Evolutionary conservation across 2,888 invertebrate genomes (phyloP).

Genomic region (Lucinisca nassula): DNA sequence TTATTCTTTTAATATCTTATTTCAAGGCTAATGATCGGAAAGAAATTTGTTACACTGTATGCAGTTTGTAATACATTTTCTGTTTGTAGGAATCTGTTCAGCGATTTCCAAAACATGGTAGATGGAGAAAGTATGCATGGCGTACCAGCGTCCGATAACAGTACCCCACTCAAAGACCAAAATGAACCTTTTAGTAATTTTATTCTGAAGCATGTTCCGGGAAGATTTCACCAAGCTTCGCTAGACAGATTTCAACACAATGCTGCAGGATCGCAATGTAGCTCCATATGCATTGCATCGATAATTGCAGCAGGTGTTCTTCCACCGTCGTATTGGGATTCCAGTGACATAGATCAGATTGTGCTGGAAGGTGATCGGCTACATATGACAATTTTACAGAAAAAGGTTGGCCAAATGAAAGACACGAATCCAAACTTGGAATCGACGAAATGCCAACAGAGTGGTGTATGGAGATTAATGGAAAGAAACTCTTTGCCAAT

Average conservation of each 20-base stretch:
- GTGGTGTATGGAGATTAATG: background rate
- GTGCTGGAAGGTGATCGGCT: background rate
- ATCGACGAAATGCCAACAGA: background rate
- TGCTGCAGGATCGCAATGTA: background rate
- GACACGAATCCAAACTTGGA: background rate
- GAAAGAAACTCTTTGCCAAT: background rate
- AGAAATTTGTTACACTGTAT: too few species aligned
- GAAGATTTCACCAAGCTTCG: background rate
- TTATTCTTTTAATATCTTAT: too few species aligned
- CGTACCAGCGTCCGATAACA: too few species aligned
- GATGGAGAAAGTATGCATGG: too few species aligned
- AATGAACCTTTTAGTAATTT: too few species aligned
- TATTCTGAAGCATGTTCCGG: background rate
- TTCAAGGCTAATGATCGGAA: too few species aligned
- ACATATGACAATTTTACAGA: background rate
- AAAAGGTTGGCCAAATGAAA: background rate
- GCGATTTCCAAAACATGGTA: too few species aligned
- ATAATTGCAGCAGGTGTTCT: background rate
- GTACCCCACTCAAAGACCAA: too few species aligned
- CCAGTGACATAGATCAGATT: background rate
- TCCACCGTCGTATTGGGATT: background rate
- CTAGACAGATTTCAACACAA: background rate
- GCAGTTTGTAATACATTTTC: too few species aligned
- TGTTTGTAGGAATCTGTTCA: too few species aligned
- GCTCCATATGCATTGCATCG: background rate